Conservation (phyloP, 2,888 invertebrate species). For the Coelogynopora nodosa region DNA sequence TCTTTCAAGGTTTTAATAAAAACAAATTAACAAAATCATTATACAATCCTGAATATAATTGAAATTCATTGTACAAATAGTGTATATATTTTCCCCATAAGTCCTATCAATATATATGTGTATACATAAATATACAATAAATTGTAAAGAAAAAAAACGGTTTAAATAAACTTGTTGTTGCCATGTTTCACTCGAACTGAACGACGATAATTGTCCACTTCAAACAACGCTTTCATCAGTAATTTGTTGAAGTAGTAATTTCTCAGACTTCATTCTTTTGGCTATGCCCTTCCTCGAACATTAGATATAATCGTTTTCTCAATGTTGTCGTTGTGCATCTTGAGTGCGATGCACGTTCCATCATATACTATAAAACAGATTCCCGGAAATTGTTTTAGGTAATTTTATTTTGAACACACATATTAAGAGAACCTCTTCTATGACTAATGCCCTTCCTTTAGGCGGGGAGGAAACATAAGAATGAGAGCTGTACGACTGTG, state of each 20-base stretch:
- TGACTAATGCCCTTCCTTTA: background rate
- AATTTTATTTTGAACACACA: background rate
- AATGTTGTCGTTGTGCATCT: background rate
- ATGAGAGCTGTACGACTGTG: background rate
- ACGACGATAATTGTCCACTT: constrained; percentile 15
- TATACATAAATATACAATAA: too few relatives aligned
- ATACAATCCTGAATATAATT: too few relatives aligned
- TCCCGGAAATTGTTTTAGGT: background rate
- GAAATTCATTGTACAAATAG: too few relatives aligned
- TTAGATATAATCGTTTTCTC: background rate
- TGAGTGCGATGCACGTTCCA: background rate
- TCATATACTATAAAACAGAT: background rate
- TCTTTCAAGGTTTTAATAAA: too few relatives aligned
- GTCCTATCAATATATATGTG: too few relatives aligned
- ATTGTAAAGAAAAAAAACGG: too few relatives aligned
- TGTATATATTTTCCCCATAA: too few relatives aligned
- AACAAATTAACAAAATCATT: too few relatives aligned
- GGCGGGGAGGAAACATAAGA: background rate
- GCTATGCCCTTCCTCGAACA: background rate
- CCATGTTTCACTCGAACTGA: constrained; percentile 6
- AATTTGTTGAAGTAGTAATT: background rate
- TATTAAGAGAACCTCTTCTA: background rate
- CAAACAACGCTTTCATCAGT: constrained; percentile 10
- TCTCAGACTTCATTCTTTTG: background rate
- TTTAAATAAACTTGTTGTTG: too few relatives aligned